Conservation (phyloP, 2,888 invertebrate genomes). For the Pachydiplax longipennis region DNA sequence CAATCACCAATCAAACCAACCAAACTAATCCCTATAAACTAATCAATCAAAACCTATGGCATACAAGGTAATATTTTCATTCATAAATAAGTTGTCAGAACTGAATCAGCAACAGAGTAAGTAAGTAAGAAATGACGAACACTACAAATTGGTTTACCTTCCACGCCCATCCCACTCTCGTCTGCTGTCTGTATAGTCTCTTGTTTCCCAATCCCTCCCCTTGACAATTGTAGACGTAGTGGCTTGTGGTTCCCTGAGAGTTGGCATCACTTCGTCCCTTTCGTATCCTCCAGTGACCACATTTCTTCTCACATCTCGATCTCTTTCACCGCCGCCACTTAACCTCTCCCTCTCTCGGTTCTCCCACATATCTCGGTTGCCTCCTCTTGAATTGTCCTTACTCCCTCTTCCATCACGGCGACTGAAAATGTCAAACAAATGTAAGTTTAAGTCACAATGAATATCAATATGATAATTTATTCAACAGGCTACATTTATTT, state of each 20-base stretch:
- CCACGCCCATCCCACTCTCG: slow-evolving; percentile 52
- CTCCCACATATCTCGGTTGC: slow-evolving; percentile 45
- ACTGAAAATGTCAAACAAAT: slow-evolving; percentile 3
- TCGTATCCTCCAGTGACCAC: slow-evolving; percentile 52
- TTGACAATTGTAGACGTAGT: slow-evolving; percentile 47
- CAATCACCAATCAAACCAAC: too few species aligned
- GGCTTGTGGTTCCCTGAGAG: neutral
- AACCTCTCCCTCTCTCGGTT: slow-evolving; percentile 55
- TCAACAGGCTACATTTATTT: too few species aligned
- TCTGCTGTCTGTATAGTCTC: slow-evolving; percentile 50
- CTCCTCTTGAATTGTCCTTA: slow-evolving; percentile 45
- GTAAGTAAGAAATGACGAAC: neutral
- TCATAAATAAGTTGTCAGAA: neutral
- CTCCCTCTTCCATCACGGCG: slow-evolving; percentile 47
- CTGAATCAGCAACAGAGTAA: neutral
- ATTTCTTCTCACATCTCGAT: slow-evolving; percentile 51
- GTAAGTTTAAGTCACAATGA: too few species aligned
- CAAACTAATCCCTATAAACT: too few species aligned
- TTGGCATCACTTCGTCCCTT: slow-evolving; percentile 3
- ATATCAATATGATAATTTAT: too few species aligned
- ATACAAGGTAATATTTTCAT: too few species aligned
- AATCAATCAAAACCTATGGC: too few species aligned
- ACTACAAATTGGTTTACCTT: slow-evolving; percentile 39
- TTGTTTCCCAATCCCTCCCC: slow-evolving; percentile 50
- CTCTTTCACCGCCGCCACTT: slow-evolving; percentile 48